Percentiles rank a stretch among this genome's conserved stretches.
Evolutionary conservation across 1,140 invertebrate genomes (phyloP).

Genomic region (Caenorhabditis briggsae): DNA sequence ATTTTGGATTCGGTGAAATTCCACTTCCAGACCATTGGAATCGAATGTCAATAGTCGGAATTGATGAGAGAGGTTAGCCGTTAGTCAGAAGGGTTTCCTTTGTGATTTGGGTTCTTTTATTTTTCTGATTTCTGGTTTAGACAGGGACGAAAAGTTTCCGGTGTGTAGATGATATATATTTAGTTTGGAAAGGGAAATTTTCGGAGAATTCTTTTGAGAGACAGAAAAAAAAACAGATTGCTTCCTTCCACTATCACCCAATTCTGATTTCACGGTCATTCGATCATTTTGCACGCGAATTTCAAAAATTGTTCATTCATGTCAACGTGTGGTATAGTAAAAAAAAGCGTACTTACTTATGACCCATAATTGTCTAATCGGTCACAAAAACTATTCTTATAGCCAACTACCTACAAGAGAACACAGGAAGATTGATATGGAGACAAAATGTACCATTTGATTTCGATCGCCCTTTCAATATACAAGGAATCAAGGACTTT

Average conservation of each 20-base stretch:
- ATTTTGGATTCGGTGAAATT: constrained; percentile 70
- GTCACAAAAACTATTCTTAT: background rate
- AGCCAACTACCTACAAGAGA: constrained; percentile 61
- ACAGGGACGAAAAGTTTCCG: too few relatives aligned
- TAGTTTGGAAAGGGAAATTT: background rate
- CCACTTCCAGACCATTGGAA: constrained; percentile 67
- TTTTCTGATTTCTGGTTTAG: constrained; percentile 36
- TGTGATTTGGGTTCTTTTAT: too few relatives aligned
- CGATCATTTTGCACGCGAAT: background rate
- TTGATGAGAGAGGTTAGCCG: constrained; percentile 56
- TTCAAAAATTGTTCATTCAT: background rate
- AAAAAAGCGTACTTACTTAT: background rate
- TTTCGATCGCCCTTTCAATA: constrained; percentile 65
- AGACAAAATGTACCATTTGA: constrained; percentile 69
- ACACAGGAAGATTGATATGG: constrained; percentile 66
- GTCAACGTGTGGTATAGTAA: background rate
- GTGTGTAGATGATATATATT: background rate
- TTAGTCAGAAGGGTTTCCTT: background rate
- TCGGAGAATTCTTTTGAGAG: too few relatives aligned
- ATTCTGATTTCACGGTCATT: background rate
- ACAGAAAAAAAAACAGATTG: background rate
- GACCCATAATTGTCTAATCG: background rate
- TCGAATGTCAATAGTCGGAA: constrained; percentile 57
- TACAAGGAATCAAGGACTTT: constrained; percentile 65
- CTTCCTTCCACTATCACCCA: background rate